phyloP scores from a whole-genome alignment of 2,113 vertebrate genomes.

The Osmerus eperlanus region DNA sequence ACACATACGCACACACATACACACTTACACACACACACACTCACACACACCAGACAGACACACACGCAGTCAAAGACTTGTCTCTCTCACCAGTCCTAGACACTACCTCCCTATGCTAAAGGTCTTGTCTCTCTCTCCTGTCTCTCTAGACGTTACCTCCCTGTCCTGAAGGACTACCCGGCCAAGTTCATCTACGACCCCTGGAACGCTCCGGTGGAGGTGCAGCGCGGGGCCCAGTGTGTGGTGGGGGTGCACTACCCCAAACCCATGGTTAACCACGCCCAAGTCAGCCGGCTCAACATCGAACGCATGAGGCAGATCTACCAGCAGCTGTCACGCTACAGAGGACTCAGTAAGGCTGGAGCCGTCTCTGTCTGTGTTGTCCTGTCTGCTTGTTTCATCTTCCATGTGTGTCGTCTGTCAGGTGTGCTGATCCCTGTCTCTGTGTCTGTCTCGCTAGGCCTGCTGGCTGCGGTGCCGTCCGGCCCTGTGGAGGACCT shows the following conservation, averaged over 20 bases:
- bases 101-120: too few relatives aligned
- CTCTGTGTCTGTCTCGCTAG: constrained; percentile 22
- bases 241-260: constrained; percentile 52
- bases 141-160: constrained; percentile 51
- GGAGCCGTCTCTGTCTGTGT: not conserved
- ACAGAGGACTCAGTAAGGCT: constrained; percentile 50
- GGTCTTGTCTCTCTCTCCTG: not conserved
- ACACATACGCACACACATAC: not conserved
- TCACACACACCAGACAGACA: not conserved
- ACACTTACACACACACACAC: not conserved
- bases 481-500: constrained; percentile 27
- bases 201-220: constrained; percentile 46
- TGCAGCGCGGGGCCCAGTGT: constrained; percentile 43
- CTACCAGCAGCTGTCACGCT: constrained; percentile 57
- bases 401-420: not conserved
- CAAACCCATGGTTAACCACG: constrained; percentile 56
- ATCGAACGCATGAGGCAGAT: constrained; percentile 59
- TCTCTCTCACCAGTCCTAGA: too few relatives aligned
- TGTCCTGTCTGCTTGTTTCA: not conserved
- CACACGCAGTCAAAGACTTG: too few relatives aligned
- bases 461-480: constrained; percentile 48
- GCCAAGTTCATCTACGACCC: constrained; percentile 57
- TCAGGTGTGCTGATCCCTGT: not conserved
- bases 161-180: constrained; percentile 46
- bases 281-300: constrained; percentile 53